Percentiles rank a stretch among this genome's conserved stretches.
Conservation (phyloP, 2,113 vertebrate genomes). For the Calonectris borealis region DNA sequence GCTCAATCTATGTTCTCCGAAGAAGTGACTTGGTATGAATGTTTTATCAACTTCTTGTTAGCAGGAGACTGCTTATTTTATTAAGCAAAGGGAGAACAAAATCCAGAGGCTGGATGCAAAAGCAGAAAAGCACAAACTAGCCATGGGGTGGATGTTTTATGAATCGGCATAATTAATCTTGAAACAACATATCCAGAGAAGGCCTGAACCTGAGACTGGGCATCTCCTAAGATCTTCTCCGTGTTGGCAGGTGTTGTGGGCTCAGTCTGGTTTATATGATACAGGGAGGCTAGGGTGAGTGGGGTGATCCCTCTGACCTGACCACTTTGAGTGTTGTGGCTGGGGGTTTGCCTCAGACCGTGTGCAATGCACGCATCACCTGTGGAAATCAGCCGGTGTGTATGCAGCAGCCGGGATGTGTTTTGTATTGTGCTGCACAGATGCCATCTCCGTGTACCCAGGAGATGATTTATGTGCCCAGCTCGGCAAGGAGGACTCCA, state of each 20-base stretch:
- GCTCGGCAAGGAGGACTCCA: neutral
- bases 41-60: neutral
- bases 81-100: neutral
- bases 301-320: fast-evolving
- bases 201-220: neutral
- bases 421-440: neutral
- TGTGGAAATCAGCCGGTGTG: neutral
- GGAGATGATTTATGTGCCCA: fast-evolving
- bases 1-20: neutral
- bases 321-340: fast-evolving
- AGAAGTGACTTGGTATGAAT: neutral
- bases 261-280: fast-evolving
- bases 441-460: neutral
- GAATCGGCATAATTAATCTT: constrained; percentile 38
- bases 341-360: fast-evolving
- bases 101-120: neutral
- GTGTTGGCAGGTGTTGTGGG: neutral
- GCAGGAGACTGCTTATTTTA: neutral
- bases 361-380: neutral
- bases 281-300: fast-evolving
- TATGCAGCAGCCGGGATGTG: neutral
- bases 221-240: neutral
- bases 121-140: neutral
- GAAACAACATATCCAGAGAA: neutral
- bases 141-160: neutral